Evolutionary conservation across 1,140 invertebrate genomes (phyloP).

Genomic region (Caenorhabditis remanei): DNA sequence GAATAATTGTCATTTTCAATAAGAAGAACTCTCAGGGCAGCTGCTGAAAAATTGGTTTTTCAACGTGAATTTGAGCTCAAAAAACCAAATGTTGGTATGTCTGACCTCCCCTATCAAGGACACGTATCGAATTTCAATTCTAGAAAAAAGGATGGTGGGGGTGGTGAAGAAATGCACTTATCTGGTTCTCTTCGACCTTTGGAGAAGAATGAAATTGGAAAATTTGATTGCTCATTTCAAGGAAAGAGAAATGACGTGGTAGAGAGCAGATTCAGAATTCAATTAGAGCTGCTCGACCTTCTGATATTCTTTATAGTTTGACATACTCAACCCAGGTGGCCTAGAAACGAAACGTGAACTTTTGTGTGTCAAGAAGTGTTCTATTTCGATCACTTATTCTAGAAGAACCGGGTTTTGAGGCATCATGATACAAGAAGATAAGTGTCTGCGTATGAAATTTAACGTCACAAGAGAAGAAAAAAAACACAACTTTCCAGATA

Average conservation of each 20-base stretch:
- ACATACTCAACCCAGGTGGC: no score
- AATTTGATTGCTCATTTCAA: neutral
- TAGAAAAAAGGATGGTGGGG: neutral
- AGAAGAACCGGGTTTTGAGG: no score
- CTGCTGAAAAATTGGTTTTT: neutral
- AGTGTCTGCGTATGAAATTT: no score
- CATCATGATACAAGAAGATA: no score
- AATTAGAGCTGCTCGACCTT: no score
- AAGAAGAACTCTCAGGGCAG: neutral
- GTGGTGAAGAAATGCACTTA: neutral
- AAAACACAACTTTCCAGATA: no score
- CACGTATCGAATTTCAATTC: conserved; percentile 39
- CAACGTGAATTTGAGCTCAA: neutral
- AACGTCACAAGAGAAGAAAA: no score
- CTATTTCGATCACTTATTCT: no score
- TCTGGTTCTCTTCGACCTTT: neutral
- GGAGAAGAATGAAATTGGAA: neutral
- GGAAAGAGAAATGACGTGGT: neutral
- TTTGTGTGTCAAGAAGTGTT: no score
- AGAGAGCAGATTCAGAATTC: neutral
- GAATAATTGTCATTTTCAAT: neutral
- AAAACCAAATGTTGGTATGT: neutral
- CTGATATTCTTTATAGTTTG: no score
- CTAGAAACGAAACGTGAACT: no score
- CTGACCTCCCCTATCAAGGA: neutral